Conservation (phyloP, 2,888 invertebrate genomes). For the Brassicogethes aeneus region DNA sequence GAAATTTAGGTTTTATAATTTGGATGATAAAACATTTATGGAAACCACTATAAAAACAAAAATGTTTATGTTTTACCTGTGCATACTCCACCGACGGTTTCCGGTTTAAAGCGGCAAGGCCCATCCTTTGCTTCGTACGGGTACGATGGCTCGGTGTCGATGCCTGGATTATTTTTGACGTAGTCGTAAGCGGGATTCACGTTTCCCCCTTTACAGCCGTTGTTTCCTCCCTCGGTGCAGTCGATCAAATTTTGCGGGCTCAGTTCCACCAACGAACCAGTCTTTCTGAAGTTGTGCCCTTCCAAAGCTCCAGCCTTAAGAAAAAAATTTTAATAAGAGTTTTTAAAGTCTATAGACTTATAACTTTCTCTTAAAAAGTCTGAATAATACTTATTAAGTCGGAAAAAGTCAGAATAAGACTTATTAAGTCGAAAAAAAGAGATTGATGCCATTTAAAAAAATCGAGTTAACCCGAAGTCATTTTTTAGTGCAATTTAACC, state of each 20-base stretch:
- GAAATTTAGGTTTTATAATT: too few species aligned
- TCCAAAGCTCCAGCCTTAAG: constrained; percentile 49
- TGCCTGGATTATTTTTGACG: constrained; percentile 44
- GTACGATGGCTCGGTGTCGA: constrained; percentile 47
- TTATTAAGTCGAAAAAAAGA: too few species aligned
- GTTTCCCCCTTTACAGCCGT: constrained; percentile 47
- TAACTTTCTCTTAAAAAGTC: constrained; percentile 1
- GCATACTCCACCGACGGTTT: constrained; percentile 23
- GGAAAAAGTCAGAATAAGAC: too few species aligned
- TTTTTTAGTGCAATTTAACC: too few species aligned
- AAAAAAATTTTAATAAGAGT: too few species aligned
- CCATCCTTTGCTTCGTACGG: constrained; percentile 39
- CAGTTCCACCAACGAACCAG: constrained; percentile 43
- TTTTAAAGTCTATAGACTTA: too few species aligned
- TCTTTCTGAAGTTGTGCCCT: constrained; percentile 46
- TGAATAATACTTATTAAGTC: too few species aligned
- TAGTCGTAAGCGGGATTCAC: constrained; percentile 46
- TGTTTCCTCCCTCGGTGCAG: constrained; percentile 45
- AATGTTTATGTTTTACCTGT: too few species aligned
- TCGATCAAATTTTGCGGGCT: constrained; percentile 51
- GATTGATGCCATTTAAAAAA: too few species aligned
- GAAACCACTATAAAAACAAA: too few species aligned
- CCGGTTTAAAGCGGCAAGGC: constrained; percentile 23
- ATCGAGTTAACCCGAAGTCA: too few species aligned
- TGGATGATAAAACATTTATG: too few species aligned